These are phyloP conservation scores for Mystacornis crossleyi DNA, from an alignment of 2,113 vertebrate species.

Conservation along the genomic window DNA sequence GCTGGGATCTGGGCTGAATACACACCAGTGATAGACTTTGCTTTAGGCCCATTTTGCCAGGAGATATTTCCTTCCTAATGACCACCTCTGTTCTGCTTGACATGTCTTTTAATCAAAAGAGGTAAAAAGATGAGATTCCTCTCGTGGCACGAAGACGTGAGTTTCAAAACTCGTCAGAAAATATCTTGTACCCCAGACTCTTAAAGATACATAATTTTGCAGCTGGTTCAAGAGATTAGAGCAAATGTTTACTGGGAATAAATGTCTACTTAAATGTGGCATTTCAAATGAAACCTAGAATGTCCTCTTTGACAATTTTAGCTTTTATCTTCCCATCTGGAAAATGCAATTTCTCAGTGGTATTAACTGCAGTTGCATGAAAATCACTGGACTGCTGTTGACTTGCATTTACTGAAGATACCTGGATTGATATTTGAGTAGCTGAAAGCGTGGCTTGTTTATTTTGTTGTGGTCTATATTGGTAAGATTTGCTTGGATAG, in stretches of 20 bases:
- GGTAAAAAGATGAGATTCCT: not conserved
- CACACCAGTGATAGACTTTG: too few relatives aligned
- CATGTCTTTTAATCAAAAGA: not conserved
- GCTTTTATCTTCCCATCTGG: not conserved
- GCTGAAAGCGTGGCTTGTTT: not conserved
- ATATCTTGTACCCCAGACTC: not conserved
- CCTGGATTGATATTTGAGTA: not conserved
- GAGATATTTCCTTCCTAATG: not conserved
- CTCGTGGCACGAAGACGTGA: not conserved
- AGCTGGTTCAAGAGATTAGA: not conserved
- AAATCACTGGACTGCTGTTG: not conserved
- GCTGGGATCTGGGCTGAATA: not conserved
- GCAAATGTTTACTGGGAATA: not conserved
- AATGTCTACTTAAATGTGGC: not conserved
- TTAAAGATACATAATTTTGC: not conserved
- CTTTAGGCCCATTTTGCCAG: not conserved
- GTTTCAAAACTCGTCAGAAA: not conserved
- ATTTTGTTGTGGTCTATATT: not conserved
- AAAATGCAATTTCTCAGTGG: not conserved
- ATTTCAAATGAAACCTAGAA: not conserved
- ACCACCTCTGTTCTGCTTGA: not conserved
- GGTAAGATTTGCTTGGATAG: not conserved
- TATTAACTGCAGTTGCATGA: not conserved
- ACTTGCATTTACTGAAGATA: not conserved
- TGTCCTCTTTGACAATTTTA: not conserved